phyloP scores from a whole-genome alignment of 2,113 vertebrate species.

The Grammomys surdaster region DNA sequence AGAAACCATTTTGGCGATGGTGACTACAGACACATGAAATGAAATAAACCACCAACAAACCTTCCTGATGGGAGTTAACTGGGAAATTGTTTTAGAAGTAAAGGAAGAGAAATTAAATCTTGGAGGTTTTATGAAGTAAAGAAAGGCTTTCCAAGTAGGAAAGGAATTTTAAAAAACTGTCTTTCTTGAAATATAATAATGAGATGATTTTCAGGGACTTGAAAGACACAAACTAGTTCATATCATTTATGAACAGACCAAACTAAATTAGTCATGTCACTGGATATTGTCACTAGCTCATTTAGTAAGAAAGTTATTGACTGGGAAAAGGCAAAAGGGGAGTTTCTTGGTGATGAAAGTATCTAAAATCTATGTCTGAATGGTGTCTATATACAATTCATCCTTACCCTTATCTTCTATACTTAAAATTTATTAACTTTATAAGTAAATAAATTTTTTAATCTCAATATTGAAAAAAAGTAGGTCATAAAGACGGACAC shows the following conservation, averaged over 20 bases:
- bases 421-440: constrained; percentile 39
- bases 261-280: not conserved
- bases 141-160: constrained; percentile 35
- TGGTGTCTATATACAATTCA: constrained; percentile 18
- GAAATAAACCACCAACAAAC: not conserved
- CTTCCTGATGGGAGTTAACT: constrained; percentile 17
- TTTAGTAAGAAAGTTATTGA: not conserved
- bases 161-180: not conserved
- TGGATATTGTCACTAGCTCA: not conserved
- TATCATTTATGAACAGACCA: constrained; percentile 32
- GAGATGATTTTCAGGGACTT: constrained; percentile 29
- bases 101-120: constrained; percentile 17
- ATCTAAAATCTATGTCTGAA: constrained; percentile 4
- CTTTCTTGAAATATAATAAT: not conserved
- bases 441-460: constrained; percentile 50
- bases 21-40: constrained; percentile 30
- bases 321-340: not conserved
- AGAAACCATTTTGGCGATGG: not conserved
- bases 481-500: constrained; percentile 8
- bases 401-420: not conserved
- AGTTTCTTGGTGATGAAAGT: not conserved
- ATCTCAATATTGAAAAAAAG: constrained; percentile 55
- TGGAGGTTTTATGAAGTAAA: not conserved
- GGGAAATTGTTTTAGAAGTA: not conserved
- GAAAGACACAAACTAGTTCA: constrained; percentile 23